phyloP scores from a whole-genome alignment of 1,140 invertebrate genomes.

The Leptopilina clavipes region DNA sequence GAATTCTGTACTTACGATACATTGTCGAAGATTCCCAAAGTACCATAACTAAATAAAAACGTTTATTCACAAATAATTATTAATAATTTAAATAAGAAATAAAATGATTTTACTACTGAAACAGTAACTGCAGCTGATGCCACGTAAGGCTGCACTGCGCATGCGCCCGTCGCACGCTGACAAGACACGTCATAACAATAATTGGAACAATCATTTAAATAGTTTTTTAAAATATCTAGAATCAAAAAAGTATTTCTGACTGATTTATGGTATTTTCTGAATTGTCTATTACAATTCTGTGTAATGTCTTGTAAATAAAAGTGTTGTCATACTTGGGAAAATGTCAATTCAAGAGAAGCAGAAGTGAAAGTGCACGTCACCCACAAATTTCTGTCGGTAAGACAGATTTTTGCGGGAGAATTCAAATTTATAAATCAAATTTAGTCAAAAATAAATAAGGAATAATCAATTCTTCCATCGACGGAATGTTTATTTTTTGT shows the following conservation, averaged over 20 bases:
- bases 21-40: constrained; percentile 62
- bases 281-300: too few relatives aligned
- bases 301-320: too few relatives aligned
- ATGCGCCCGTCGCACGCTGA: constrained; percentile 68
- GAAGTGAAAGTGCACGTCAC: too few relatives aligned
- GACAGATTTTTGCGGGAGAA: too few relatives aligned
- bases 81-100: constrained; percentile 58
- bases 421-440: too few relatives aligned
- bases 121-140: constrained; percentile 72
- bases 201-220: constrained; percentile 39
- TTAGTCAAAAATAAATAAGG: too few relatives aligned
- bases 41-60: constrained; percentile 68
- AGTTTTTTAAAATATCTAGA: neutral
- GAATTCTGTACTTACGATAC: constrained; percentile 57
- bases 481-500: constrained; percentile 5
- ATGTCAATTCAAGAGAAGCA: too few relatives aligned
- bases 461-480: too few relatives aligned
- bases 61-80: constrained; percentile 65
- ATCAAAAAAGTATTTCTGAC: too few relatives aligned
- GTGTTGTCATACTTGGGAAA: too few relatives aligned
- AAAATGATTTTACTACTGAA: constrained; percentile 65
- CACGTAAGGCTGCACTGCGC: constrained; percentile 78
- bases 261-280: too few relatives aligned
- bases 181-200: constrained; percentile 67
- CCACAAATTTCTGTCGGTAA: too few relatives aligned